Percentiles rank a stretch among this genome's conserved stretches.
Evolutionary conservation across 2,797 vertebrate species (phyloP).

Genomic region (Girardinus metallicus): DNA sequence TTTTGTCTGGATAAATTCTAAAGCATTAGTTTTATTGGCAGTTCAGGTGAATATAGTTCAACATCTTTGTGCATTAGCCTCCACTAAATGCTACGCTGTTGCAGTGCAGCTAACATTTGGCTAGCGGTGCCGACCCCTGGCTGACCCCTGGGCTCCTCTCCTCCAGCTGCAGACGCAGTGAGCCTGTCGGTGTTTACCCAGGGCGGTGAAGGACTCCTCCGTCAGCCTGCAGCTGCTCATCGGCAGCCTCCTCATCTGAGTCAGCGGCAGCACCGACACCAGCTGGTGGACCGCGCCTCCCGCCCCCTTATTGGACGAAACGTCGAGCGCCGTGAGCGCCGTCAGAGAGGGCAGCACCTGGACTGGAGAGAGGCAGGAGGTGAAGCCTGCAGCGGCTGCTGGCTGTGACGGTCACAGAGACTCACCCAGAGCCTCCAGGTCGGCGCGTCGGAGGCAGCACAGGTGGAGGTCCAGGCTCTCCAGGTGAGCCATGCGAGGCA

Average conservation of each 20-base stretch:
- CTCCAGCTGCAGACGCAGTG: too few species aligned
- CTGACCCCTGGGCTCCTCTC: too few species aligned
- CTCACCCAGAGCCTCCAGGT: constrained; percentile 84
- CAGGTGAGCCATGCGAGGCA: constrained; percentile 80
- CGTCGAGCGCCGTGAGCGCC: constrained; percentile 83
- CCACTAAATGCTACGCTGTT: too few species aligned
- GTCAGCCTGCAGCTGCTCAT: constrained; percentile 84
- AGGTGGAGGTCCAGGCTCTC: constrained; percentile 86
- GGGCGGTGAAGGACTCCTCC: constrained; percentile 76
- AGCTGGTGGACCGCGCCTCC: constrained; percentile 78
- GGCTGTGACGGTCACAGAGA: background rate
- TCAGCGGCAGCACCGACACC: constrained; percentile 83
- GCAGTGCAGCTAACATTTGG: too few species aligned
- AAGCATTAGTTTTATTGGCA: too few species aligned
- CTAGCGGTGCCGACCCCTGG: too few species aligned
- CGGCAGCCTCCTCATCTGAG: constrained; percentile 78
- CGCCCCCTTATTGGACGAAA: constrained; percentile 87
- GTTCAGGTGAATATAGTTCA: too few species aligned
- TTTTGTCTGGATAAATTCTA: too few species aligned
- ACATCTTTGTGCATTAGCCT: too few species aligned
- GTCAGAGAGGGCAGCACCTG: constrained; percentile 86
- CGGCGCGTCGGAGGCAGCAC: constrained; percentile 81
- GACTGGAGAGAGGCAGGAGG: constrained; percentile 74
- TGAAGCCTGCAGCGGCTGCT: constrained; percentile 4
- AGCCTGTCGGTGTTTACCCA: constrained; percentile 75